Evolutionary conservation across 1,140 invertebrate genomes (phyloP), one percentile per base, ranked within the genome.

Genomic region (Lepidurus packardi): DNA sequence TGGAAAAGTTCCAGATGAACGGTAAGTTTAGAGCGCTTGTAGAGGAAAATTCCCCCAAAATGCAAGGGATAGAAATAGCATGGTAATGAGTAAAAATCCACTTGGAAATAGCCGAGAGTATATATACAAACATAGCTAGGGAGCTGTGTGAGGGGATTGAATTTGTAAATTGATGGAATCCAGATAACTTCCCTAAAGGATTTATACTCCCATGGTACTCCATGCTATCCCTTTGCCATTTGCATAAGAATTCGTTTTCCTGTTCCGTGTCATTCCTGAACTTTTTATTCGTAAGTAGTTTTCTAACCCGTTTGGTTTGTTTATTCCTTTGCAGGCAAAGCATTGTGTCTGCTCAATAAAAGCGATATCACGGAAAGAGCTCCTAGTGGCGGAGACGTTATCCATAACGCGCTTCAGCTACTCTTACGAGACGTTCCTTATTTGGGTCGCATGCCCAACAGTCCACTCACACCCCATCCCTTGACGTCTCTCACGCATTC

Each of bases 1-100:
- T 94, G 89, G 94, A 97, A 82, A 91, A 94, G 86, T 97, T 98
- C 85, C 94, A 96, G 87, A 97, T 98, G 94, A 98, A 98, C 85
- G 96, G 96, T 91, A 87, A 88, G 73, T 73, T 7, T 74, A 47
- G 1, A 42, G 41, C 7, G n/a, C 1, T n/a, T n/a, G n/a, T n/a
- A n/a, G 21, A 43, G 53, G 21, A 65, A 65, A 65, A 34, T 34
- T 34, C 53, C 53, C 6, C 6, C 1, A 4, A 21, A 65, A 65
- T 65, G 53, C 13, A 16, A 65, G 53, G 21, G 53, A 34, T 65
- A 21, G 13, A 65, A 65, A 47, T 10, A 11, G 45, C 16, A 65
- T 11, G 21, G 53, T 11, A 13, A 16, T 16, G 16, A 65, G 53
- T 21, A n/a, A 9, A 5, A 5, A n/a, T 21, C 53, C 53, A 65